Base-by-base conservation (phyloP, 1,140 invertebrate species). In the Cherax quadricarinatus region DNA sequence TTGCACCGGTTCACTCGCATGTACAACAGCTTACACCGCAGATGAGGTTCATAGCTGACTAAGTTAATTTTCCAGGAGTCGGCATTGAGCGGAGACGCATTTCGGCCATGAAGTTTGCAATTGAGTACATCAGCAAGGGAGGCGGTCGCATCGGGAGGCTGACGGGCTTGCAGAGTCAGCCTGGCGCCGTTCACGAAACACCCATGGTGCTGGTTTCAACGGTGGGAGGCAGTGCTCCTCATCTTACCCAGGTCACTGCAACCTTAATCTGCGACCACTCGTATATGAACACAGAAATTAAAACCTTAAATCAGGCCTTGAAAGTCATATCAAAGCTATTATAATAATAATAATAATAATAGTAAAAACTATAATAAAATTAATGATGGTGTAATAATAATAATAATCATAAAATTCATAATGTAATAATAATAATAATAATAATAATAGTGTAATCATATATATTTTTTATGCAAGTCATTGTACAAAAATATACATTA, bases 61-160 rank as follows among this genome's bases (percentile, higher is more conserved):
- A 41, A 18, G 12, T 30, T 30, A 18, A 30, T 80, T 80, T 80
- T 49, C 18, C 41, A 30, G 16, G 16, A 3, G 24, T 48, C 21
- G 49, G 79, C 1, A 10, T 7, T 82, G 41, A 24, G 10, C 21
- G 49, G 24, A 16, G 57, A 62, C 21, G 3, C 18, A 14, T 30
- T 51, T 1, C 14, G n/a, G 62, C 14, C 60, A 91, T 91, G 89
- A 91, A 91, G 73, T 91, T 91, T 48, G 53, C 79, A 30, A 82
- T 85, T 16, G 89, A 91, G 83, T 51, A 80, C 7, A 62, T 85
- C 9, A 79, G 89, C 30, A 91, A 91, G 60, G 57, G 51, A 48
- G 89, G 89, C 48, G 89, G 89, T 7, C 82, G 89, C 16, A 16
- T 91, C 9, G 89, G 89, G 16, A 78, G 48, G 53, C 30, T 91